Percentiles rank a stretch among this genome's conserved stretches.
Conservation (phyloP, 1,140 invertebrate genomes). For the Ceratitis capitata region DNA sequence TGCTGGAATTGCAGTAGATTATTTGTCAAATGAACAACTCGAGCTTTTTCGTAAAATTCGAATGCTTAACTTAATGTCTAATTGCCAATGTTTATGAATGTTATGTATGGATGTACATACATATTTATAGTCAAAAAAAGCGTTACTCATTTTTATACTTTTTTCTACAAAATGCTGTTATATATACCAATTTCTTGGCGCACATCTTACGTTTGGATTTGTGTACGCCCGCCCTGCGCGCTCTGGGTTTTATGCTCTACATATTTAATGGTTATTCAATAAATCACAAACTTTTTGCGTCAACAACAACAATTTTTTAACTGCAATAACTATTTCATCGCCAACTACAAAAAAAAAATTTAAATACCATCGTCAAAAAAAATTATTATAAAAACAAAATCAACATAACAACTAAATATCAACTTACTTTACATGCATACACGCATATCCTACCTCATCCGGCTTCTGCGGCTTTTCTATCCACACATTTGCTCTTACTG, state of each 20-base stretch:
- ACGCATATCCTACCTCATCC: background rate
- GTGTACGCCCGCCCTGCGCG: background rate
- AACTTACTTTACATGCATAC: background rate
- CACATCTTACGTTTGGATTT: background rate
- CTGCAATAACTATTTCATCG: background rate
- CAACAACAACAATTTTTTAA: background rate
- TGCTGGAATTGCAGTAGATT: background rate
- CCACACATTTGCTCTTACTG: background rate
- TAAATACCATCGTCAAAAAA: background rate
- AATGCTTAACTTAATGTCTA: background rate
- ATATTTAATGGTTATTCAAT: background rate
- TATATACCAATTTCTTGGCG: background rate
- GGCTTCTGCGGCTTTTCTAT: slow-evolving; percentile 3
- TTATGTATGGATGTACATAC: background rate
- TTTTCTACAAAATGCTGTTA: background rate
- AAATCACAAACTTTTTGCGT: background rate
- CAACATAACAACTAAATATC: too few relatives aligned
- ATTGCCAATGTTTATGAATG: too few relatives aligned
- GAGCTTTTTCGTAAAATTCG: background rate
- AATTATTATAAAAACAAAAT: background rate
- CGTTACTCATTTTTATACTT: background rate
- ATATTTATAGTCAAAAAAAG: too few relatives aligned
- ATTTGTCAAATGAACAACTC: background rate
- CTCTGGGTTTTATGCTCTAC: background rate
- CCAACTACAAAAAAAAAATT: background rate